Base-by-base conservation (phyloP, 2,113 vertebrate species). In the Apodemus speciosus region DNA sequence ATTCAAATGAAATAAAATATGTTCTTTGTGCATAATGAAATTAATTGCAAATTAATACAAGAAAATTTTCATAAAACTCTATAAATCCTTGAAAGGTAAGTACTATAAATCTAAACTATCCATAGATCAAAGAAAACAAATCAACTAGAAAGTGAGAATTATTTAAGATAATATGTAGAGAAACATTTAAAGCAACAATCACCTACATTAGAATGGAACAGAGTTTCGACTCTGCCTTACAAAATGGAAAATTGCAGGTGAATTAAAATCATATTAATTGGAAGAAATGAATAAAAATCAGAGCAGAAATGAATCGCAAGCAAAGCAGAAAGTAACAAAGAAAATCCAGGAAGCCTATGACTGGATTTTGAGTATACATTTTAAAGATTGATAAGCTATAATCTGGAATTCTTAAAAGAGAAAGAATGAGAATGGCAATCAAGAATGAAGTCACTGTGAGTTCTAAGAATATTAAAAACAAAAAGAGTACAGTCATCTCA, bases 1-100 rank as follows among this genome's bases (percentile, higher is more conserved):
- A 64, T 81, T 86, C 8, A 88, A 85, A 66, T 90, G 30, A 95
- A 88, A 66, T 90, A 88, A 76, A 89, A 35, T 77, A 91, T 68
- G 6, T 56, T 89, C 73, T 89, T 75, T 46, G 79, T 69, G 21
- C 85, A 86, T 79, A 89, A 60, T 79, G 6, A 30, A 87, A 92
- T 69, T 79, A 94, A 92, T 91, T 72, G 83, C 23, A 77, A 93
- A 90, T 68, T 20, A n/a, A 69, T 75, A 92, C 46, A 9, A 56
- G n/a, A 21, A 90, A 93, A 73, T 73, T n/a, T 23, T 25, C n/a
- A 23, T 10, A 71, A 91, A 85, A 83, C 38, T 88, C 9, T 40
- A 16, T 40, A 92, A 95, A 64, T 81, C 1, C 35, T 71, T 85
- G 72, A 30, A 92, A 94, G 86, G 14, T 40, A 85, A 89, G 86